These are phyloP conservation scores for Drosophila nannoptera DNA, from an alignment of 1,140 invertebrate genomes.

Conservation along the genomic window DNA sequence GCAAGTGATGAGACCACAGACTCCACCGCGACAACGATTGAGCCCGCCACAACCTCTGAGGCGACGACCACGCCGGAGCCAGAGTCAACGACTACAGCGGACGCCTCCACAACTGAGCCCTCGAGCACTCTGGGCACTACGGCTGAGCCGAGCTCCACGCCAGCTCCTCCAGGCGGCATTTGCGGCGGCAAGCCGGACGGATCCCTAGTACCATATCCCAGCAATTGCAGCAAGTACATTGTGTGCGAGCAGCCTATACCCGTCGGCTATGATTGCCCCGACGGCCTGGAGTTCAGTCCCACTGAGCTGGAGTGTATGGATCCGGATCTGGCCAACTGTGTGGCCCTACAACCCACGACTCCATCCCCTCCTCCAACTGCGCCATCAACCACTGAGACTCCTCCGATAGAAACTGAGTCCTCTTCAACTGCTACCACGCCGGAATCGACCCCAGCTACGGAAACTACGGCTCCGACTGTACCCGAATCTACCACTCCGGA, in stretches of 20 bases:
- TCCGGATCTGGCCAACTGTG: slow-evolving; percentile 58
- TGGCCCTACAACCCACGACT: slow-evolving; percentile 3
- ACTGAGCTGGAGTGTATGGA: slow-evolving; percentile 51
- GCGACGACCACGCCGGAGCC: slow-evolving; percentile 13
- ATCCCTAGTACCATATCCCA: slow-evolving; percentile 56
- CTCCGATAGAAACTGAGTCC: neutral
- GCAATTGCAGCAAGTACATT: slow-evolving; percentile 66
- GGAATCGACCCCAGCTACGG: neutral
- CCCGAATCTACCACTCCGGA: too few relatives aligned
- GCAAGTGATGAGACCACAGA: slow-evolving; percentile 8
- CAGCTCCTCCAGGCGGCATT: slow-evolving; percentile 42
- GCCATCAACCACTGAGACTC: slow-evolving; percentile 8
- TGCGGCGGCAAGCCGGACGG: slow-evolving; percentile 44
- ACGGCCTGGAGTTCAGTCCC: slow-evolving; percentile 60
- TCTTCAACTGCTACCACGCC: neutral
- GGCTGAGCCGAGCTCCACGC: slow-evolving; percentile 19
- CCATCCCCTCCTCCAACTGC: slow-evolving; percentile 1
- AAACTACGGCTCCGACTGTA: neutral
- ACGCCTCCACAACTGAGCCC: slow-evolving; percentile 24
- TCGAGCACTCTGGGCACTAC: slow-evolving; percentile 5
- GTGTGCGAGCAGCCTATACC: slow-evolving; percentile 57
- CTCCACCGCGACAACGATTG: slow-evolving; percentile 4
- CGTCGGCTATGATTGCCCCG: slow-evolving; percentile 56
- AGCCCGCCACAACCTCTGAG: neutral
- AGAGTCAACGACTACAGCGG: slow-evolving; percentile 10